Evolutionary conservation across 2,888 invertebrate species (phyloP).

Genomic region (Pterostichus niger): DNA sequence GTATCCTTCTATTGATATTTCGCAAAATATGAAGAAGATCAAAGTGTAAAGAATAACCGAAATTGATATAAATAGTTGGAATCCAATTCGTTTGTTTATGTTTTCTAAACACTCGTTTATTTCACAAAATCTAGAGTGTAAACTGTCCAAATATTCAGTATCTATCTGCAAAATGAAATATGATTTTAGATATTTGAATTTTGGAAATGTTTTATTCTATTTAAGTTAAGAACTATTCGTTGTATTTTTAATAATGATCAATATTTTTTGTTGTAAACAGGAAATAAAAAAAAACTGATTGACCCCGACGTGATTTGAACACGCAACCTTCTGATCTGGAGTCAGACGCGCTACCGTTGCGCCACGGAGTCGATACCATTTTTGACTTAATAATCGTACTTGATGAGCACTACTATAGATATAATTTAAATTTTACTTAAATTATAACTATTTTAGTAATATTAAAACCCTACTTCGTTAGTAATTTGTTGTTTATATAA

Average conservation of each 20-base stretch:
- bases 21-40: slow-evolving; percentile 59
- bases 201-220: too few relatives aligned
- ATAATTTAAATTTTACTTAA: too few relatives aligned
- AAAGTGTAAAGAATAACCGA: slow-evolving; percentile 50
- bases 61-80: slow-evolving; percentile 49
- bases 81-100: slow-evolving; percentile 54
- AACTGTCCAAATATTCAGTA: slow-evolving; percentile 11
- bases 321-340: slow-evolving; percentile 98
- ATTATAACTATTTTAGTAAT: too few relatives aligned
- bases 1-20: slow-evolving; percentile 42
- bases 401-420: too few relatives aligned
- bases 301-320: slow-evolving; percentile 67
- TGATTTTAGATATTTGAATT: too few relatives aligned
- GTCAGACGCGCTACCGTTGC: slow-evolving; percentile 99
- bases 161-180: slow-evolving; percentile 44
- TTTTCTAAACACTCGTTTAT: slow-evolving; percentile 45
- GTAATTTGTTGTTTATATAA: too few relatives aligned
- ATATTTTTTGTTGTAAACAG: slow-evolving; percentile 8
- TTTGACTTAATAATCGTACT: too few relatives aligned
- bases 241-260: slow-evolving; percentile 25
- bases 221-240: too few relatives aligned
- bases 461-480: too few relatives aligned
- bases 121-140: slow-evolving; percentile 43
- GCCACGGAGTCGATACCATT: slow-evolving; percentile 87
- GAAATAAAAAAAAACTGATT: neutral